These are phyloP conservation scores for Blera fallax DNA, from an alignment of 2,888 invertebrate genomes.

Conservation along the genomic window DNA sequence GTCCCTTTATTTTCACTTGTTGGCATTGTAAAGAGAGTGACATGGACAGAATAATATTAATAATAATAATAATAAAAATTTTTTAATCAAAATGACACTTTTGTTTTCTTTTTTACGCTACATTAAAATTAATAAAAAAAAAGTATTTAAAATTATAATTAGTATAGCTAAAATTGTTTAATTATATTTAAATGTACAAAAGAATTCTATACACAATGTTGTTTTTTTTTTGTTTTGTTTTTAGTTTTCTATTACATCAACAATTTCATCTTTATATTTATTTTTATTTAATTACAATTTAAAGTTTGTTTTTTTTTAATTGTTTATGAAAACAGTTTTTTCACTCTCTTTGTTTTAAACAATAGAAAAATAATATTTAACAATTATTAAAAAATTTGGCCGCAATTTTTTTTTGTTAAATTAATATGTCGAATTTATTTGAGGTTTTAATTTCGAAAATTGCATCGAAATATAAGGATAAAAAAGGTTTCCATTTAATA, in stretches of 20 bases:
- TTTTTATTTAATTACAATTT: conserved; percentile 18
- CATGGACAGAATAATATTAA: conserved; percentile 65
- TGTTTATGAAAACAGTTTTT: neutral
- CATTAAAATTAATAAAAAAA: conserved; percentile 65
- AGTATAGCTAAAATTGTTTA: conserved; percentile 47
- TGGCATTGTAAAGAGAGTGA: conserved; percentile 51
- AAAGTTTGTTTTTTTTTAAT: neutral
- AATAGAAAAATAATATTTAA: conserved; percentile 63
- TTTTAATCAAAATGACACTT: conserved; percentile 68
- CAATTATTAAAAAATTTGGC: conserved; percentile 70
- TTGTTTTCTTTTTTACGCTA: conserved; percentile 31
- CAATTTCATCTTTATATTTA: conserved; percentile 5
- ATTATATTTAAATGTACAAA: conserved; percentile 66
- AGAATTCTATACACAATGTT: conserved; percentile 59
- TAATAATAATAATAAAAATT: conserved; percentile 3
- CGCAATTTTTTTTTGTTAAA: conserved; percentile 54
- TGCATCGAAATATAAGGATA: conserved; percentile 41
- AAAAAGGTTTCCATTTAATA: conserved; percentile 26
- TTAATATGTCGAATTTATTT: conserved; percentile 2
- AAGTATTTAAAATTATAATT: conserved; percentile 40
- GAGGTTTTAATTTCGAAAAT: conserved; percentile 27
- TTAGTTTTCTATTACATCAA: conserved; percentile 19
- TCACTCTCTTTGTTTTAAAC: conserved; percentile 53
- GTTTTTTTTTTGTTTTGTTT: conserved; percentile 10
- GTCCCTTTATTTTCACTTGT: conserved; percentile 41